Percentiles rank a stretch among this genome's conserved stretches.
Evolutionary conservation across 2,797 vertebrate species (phyloP).

Genomic region (Psittacula derbiana): DNA sequence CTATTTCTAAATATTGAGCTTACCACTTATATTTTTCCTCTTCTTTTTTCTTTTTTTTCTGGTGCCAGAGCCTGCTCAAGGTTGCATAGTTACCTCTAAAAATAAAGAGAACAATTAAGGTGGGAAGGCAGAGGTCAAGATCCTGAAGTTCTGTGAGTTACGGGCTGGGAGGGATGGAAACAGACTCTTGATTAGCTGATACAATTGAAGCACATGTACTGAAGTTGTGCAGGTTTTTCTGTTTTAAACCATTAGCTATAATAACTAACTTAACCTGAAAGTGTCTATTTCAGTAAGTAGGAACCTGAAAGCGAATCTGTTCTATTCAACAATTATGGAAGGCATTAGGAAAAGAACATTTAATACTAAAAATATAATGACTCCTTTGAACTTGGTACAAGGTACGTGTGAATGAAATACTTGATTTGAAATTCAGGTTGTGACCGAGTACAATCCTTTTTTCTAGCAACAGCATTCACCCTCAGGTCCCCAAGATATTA

Average conservation of each 20-base stretch:
- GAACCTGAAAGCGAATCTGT: background rate
- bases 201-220: background rate
- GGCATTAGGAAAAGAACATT: background rate
- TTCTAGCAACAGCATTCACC: background rate
- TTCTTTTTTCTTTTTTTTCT: background rate
- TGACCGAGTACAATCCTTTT: background rate
- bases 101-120: background rate
- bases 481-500: background rate
- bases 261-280: background rate
- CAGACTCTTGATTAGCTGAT: background rate
- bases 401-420: background rate
- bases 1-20: background rate
- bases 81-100: background rate
- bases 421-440: background rate
- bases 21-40: background rate
- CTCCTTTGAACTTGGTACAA: background rate
- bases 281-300: background rate
- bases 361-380: background rate
- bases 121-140: background rate
- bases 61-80: background rate
- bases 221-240: background rate
- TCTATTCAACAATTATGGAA: background rate
- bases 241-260: background rate
- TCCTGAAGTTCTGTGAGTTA: background rate
- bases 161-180: background rate